Base-by-base conservation (phyloP, 2,113 vertebrate genomes). In the Myrmophylax atrothorax region DNA sequence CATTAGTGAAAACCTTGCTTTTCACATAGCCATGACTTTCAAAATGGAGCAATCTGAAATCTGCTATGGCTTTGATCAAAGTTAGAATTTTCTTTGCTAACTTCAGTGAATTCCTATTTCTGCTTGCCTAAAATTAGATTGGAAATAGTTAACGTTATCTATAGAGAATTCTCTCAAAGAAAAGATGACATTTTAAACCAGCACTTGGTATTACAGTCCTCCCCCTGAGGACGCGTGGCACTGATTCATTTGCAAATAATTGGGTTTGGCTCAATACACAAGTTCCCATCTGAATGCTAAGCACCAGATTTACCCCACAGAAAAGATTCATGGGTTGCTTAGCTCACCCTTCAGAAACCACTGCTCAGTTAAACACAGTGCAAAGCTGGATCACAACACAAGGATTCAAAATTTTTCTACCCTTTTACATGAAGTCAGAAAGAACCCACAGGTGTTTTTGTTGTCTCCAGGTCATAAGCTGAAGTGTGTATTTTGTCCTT, bases 191-290 rank as follows among this genome's bases (percentile, higher is more conserved):
- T 94, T 95, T 91, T 72, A 74, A 94, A 86, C 38, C 52, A 93
- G 53, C 82, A 31, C 64, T 86, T 49, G 82, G 44, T 55, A 63
- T 69, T 49, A 58, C 31, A 66, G 52, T 40, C 52, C 55, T 77
- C 44, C 80, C 67, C 58, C 40, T 37, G 66, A 87, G 89, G 94
- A 64, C 52, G n/a, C 6, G 6, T 73, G 63, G 79, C 73, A 53
- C 46, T 5, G 78, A 56, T 89, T 94, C 73, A 84, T 82, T 89
- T 94, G 77, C 87, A 91, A 95, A 95, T 82, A 89, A 87, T 35
- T 82, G 49, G 31, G 69, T 78, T 95, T 96, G 94, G 81, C 89
- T 93, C 49, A 52, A 53, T 16, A 52, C 59, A 59, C 20, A 8
- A 74, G 60, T 22, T 75, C 52, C 87, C 69, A 58, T 60, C 60